phyloP scores from a whole-genome alignment of 2,888 invertebrate species.

The Lamproptera curius region DNA sequence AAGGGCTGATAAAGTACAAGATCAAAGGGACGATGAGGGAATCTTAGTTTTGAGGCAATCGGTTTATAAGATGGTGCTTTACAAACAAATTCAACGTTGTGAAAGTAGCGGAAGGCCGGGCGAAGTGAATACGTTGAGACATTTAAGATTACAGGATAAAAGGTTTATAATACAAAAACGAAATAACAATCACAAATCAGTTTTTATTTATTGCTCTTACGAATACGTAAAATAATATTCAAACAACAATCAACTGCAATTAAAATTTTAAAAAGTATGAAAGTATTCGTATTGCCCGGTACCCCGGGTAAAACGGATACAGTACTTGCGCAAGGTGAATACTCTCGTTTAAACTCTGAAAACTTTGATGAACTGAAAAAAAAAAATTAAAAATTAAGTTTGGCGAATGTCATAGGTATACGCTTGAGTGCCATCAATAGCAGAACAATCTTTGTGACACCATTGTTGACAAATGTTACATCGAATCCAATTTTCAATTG shows the following conservation, averaged over 20 bases:
- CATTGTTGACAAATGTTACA: neutral
- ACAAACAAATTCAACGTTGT: too few relatives aligned
- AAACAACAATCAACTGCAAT: neutral
- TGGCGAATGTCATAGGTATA: too few relatives aligned
- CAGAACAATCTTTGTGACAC: neutral
- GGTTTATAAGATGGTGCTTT: too few relatives aligned
- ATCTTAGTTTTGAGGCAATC: too few relatives aligned
- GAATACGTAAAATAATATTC: neutral
- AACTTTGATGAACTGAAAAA: neutral
- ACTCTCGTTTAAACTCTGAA: neutral
- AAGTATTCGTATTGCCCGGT: neutral
- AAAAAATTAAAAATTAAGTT: too few relatives aligned
- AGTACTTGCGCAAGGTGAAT: neutral
- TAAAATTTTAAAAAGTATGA: too few relatives aligned
- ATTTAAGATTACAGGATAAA: neutral
- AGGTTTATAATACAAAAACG: neutral
- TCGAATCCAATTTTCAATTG: conserved; percentile 23
- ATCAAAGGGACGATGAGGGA: too few relatives aligned
- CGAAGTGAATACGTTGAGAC: too few relatives aligned
- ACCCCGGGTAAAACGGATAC: neutral
- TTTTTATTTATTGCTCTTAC: neutral
- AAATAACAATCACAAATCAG: neutral
- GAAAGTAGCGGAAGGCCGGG: too few relatives aligned
- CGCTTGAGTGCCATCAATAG: neutral
- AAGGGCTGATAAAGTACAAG: too few relatives aligned